Conservation (phyloP, 2,113 vertebrate species). For the Anseranas semipalmata region DNA sequence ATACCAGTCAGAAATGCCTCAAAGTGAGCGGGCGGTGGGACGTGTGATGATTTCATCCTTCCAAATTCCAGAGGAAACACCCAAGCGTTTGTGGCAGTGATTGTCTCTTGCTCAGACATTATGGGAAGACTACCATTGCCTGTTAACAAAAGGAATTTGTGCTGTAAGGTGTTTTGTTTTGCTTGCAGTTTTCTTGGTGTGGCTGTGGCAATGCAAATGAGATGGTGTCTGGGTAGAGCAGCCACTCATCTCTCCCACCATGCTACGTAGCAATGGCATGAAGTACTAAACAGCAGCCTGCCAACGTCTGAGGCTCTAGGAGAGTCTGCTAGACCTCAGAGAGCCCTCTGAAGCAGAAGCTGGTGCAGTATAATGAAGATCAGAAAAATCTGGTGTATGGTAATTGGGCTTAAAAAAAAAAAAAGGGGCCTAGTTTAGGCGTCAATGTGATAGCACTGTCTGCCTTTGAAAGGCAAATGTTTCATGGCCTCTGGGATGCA, state of each 20-base stretch:
- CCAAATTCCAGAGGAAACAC: conserved; percentile 34
- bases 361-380: not conserved
- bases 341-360: not conserved
- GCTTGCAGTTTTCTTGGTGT: not conserved
- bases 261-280: not conserved
- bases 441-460: not conserved
- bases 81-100: not conserved
- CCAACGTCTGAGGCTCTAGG: not conserved
- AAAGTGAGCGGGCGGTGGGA: not conserved
- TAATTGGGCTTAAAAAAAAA: too few relatives aligned
- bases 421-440: not conserved
- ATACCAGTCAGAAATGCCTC: conserved; percentile 50
- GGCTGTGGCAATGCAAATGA: not conserved
- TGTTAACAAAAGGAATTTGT: not conserved
- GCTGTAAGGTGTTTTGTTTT: conserved; percentile 1
- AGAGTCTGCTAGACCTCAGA: not conserved
- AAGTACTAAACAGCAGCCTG: not conserved
- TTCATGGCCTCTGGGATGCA: not conserved
- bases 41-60: conserved; percentile 42
- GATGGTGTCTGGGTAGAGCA: not conserved
- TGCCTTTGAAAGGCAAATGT: not conserved
- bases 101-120: not conserved
- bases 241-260: not conserved
- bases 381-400: not conserved
- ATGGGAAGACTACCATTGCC: not conserved